A percentile compares a stretch with the other conserved stretches of the same genome.
Conservation (phyloP, 92 coral and sea anemone genomes). For the Siderastrea radians region DNA sequence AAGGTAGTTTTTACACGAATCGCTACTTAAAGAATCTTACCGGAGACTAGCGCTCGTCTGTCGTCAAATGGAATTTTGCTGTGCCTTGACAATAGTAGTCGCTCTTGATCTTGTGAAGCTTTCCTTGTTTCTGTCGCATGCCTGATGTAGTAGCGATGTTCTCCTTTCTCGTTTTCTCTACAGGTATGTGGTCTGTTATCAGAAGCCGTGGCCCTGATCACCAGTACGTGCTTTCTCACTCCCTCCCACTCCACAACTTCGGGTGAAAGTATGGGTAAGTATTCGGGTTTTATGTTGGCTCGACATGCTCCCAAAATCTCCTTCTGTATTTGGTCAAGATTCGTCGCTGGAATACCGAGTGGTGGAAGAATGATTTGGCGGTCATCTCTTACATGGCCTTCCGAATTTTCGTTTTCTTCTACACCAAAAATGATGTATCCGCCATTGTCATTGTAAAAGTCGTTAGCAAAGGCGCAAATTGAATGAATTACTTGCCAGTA, state of each 20-base stretch:
- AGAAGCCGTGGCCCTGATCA: slow-evolving; percentile 79
- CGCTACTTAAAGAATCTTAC: neutral
- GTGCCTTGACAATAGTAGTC: slow-evolving; percentile 27
- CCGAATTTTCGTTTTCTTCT: slow-evolving; percentile 65
- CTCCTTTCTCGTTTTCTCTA: slow-evolving; percentile 71
- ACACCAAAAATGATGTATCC: slow-evolving; percentile 84
- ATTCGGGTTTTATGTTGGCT: slow-evolving; percentile 65
- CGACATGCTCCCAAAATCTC: slow-evolving; percentile 77
- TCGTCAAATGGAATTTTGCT: slow-evolving; percentile 81
- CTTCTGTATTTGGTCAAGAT: slow-evolving; percentile 71
- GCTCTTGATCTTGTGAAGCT: slow-evolving; percentile 47
- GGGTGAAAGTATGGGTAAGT: slow-evolving; percentile 70
- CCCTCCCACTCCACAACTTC: slow-evolving; percentile 41
- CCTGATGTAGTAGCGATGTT: slow-evolving; percentile 59
- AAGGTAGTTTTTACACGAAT: no score
- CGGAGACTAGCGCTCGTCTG: slow-evolving; percentile 62
- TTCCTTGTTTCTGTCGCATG: slow-evolving; percentile 68
- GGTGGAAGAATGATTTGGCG: slow-evolving; percentile 78
- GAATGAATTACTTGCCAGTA: slow-evolving; percentile 76
- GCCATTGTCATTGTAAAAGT: slow-evolving; percentile 83
- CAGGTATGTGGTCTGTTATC: slow-evolving; percentile 74
- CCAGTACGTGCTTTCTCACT: slow-evolving; percentile 53
- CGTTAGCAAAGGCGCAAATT: slow-evolving; percentile 87
- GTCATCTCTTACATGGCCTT: slow-evolving; percentile 9
- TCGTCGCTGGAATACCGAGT: slow-evolving; percentile 49